Conservation (phyloP, 2,113 vertebrate genomes). For the Cepphus grylle region DNA sequence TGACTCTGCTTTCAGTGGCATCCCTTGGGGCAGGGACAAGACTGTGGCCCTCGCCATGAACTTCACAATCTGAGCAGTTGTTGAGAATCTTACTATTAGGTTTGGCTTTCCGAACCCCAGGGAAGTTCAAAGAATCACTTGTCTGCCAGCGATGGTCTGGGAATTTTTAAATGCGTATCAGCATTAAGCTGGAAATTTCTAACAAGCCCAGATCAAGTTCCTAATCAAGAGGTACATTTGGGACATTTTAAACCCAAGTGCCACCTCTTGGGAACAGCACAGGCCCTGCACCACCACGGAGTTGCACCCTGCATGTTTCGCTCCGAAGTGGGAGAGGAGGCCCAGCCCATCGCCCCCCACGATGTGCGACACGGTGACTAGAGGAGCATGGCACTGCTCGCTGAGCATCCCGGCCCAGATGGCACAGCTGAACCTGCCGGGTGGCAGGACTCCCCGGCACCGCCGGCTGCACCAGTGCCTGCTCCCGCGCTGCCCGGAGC, state of each 20-base stretch:
- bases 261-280: not conserved
- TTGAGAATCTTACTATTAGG: not conserved
- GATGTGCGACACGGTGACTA: accelerated
- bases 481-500: not conserved
- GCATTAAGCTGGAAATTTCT: not conserved
- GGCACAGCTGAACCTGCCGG: conserved; percentile 44
- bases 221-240: not conserved
- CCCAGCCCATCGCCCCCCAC: accelerated
- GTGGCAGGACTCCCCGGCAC: not conserved
- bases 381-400: conserved; percentile 33
- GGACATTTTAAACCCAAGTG: not conserved
- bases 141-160: not conserved
- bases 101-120: not conserved
- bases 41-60: not conserved
- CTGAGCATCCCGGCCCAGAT: not conserved
- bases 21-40: not conserved
- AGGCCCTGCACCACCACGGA: not conserved
- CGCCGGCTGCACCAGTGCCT: not conserved
- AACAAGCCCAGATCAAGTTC: not conserved
- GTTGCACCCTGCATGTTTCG: accelerated
- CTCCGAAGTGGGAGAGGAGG: not conserved
- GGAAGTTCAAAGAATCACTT: not conserved
- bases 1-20: not conserved
- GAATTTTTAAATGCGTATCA: not conserved
- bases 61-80: not conserved